Conservation (phyloP, 2,113 vertebrate species). For the Istiophorus platypterus region DNA sequence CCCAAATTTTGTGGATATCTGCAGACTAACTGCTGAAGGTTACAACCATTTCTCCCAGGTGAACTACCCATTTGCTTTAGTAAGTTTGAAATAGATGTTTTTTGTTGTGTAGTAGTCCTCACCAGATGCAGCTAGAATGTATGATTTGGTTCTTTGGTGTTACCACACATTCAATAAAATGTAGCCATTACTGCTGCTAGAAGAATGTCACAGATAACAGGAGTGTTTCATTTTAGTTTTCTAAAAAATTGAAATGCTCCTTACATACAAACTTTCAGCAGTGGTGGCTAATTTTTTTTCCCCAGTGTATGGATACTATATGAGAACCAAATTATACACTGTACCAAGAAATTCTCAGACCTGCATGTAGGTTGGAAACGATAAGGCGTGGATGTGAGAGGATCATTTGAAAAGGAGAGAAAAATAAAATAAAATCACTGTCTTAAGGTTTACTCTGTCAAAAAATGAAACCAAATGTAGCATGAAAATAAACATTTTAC, state of each 20-base stretch:
- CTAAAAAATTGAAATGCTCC: background rate
- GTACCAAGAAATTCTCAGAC: slow-evolving; percentile 10
- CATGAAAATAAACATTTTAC: slow-evolving; percentile 48
- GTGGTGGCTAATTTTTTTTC: background rate
- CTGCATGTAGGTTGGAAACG: slow-evolving; percentile 27
- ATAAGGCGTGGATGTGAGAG: slow-evolving; percentile 25
- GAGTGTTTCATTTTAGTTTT: background rate
- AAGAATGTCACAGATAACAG: background rate
- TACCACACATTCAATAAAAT: background rate
- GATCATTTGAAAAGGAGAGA: slow-evolving; percentile 8
- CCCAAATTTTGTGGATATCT: slow-evolving; percentile 8
- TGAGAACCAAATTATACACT: slow-evolving; percentile 51
- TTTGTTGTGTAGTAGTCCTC: background rate
- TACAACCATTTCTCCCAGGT: background rate
- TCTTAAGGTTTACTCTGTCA: slow-evolving; percentile 3
- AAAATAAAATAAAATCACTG: background rate
- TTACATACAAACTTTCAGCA: slow-evolving; percentile 23
- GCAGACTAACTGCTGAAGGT: background rate
- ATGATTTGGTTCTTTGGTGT: slow-evolving; percentile 42
- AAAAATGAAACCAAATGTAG: slow-evolving; percentile 13
- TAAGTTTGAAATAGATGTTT: background rate
- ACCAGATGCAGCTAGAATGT: slow-evolving; percentile 42
- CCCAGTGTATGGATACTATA: slow-evolving; percentile 1
- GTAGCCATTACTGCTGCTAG: background rate
- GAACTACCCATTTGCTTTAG: background rate